A percentile compares a stretch with the other conserved stretches of the same genome.
These are phyloP conservation scores for Fukomys damarensis DNA, from an alignment of 2,113 vertebrate species.

Conservation along the genomic window DNA sequence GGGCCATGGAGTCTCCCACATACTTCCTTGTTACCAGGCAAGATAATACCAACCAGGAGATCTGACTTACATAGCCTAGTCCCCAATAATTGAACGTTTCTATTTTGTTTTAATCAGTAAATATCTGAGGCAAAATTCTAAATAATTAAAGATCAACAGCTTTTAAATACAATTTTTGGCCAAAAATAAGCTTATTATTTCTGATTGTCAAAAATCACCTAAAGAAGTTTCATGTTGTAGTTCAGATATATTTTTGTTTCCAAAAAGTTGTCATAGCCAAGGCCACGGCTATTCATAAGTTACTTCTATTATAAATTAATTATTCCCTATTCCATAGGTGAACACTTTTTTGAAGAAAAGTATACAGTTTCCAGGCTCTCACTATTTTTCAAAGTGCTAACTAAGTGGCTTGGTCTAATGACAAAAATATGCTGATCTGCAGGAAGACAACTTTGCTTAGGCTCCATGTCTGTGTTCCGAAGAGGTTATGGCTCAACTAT, in stretches of 20 bases:
- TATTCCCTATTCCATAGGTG: neutral
- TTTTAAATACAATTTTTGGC: neutral
- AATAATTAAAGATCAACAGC: neutral
- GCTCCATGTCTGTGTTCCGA: neutral
- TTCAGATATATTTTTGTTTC: neutral
- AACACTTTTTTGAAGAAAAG: neutral
- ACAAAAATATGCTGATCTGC: neutral
- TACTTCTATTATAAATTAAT: slow-evolving; percentile 17
- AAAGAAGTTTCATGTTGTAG: neutral
- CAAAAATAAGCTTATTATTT: neutral
- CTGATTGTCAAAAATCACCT: neutral
- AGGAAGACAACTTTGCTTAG: neutral
- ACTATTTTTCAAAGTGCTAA: neutral
- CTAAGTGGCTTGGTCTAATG: neutral
- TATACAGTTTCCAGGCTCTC: neutral
- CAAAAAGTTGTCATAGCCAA: neutral
- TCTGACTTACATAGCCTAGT: too few species aligned
- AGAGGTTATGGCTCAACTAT: neutral
- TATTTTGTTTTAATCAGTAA: neutral
- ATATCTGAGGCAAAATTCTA: slow-evolving; percentile 32
- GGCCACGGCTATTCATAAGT: neutral
- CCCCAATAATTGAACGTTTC: neutral
- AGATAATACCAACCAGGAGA: too few species aligned
- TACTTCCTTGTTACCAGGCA: too few species aligned
- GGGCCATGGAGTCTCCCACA: too few species aligned